A percentile compares a stretch with the other conserved stretches of the same genome.
phyloP scores from a whole-genome alignment of 2,113 vertebrate species.

The Acinonyx jubatus region DNA sequence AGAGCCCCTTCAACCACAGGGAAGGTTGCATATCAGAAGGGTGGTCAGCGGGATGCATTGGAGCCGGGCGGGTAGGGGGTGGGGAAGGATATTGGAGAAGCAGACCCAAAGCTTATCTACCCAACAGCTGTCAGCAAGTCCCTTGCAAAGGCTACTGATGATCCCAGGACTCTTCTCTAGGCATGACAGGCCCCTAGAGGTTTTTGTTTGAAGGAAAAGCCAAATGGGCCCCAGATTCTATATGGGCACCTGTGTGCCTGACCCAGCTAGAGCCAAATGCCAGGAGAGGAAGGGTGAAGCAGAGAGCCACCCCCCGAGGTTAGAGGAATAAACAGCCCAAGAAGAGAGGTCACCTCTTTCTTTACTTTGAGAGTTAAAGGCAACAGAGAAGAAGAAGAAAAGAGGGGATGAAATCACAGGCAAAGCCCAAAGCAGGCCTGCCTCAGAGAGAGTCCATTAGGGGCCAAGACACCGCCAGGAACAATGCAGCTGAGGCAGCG shows the following conservation, averaged over 20 bases:
- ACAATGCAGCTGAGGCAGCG: conserved; percentile 51
- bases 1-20: no score
- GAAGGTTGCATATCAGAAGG: not conserved
- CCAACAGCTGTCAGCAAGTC: not conserved
- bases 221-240: not conserved
- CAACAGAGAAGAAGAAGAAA: not conserved
- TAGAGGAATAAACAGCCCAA: not conserved
- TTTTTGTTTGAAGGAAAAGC: not conserved
- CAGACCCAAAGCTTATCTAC: no score
- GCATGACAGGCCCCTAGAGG: not conserved
- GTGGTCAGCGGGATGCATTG: fast-evolving
- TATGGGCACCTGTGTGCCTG: not conserved
- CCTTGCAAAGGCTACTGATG: not conserved
- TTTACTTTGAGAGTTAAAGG: conserved; percentile 37
- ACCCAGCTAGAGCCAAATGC: not conserved
- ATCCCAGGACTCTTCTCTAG: not conserved
- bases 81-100: not conserved
- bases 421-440: not conserved
- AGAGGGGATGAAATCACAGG: not conserved
- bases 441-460: conserved; percentile 44
- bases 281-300: not conserved
- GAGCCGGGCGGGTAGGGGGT: no score
- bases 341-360: not conserved
- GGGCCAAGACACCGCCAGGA: not conserved
- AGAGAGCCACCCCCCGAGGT: not conserved